Base-by-base conservation (phyloP, 1,140 invertebrate genomes). In the Drosophila tani region DNA sequence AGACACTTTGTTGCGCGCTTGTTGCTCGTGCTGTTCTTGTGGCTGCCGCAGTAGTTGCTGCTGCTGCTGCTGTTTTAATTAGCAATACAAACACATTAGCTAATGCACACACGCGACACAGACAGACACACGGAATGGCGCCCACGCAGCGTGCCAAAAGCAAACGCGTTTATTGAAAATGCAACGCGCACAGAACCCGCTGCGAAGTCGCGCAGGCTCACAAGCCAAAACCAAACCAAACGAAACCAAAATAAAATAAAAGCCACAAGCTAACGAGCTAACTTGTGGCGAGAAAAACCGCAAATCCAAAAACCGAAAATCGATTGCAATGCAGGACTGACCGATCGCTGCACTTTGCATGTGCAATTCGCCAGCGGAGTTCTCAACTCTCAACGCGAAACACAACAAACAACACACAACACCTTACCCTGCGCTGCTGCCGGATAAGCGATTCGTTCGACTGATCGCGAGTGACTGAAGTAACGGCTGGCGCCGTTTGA, bases 121-220 rank as follows among this genome's bases (percentile, higher is more conserved):
- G 63, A 68, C 51, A 73, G 66, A 50, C 53, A 49, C 59, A 32
- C 59, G 59, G 45, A 51, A 41, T 51, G 66, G 77, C 84, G 81
- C 84, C 84, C 84, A 88, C 84, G 84, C 84, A 81, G 69, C 74
- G 77, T 74, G 81, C 84, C 83, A 80, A 79, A 74, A 73, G 76
- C 71, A 84, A 88, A 88, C 84, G 85, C 85, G 84, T 88, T 90
- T 88, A 88, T 88, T 88, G 85, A 84, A 87, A 88, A 81, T 68
- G 77, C 81, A 79, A 70, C 46, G 53, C 69, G 67, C 50, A 55
- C 68, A 74, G 70, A 69, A 73, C 68, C 53, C 56, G 35, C 35
- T 56, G 53, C 35, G 41, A 29, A 17, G 47, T 71, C 50, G 69
- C 69, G 68, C 68, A 53, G 71, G 49, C 71, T 51, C 71, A 60